A percentile compares a stretch with the other conserved stretches of the same genome.
phyloP scores from a whole-genome alignment of 2,888 invertebrate genomes.

The Gisinianus flammeolus region DNA sequence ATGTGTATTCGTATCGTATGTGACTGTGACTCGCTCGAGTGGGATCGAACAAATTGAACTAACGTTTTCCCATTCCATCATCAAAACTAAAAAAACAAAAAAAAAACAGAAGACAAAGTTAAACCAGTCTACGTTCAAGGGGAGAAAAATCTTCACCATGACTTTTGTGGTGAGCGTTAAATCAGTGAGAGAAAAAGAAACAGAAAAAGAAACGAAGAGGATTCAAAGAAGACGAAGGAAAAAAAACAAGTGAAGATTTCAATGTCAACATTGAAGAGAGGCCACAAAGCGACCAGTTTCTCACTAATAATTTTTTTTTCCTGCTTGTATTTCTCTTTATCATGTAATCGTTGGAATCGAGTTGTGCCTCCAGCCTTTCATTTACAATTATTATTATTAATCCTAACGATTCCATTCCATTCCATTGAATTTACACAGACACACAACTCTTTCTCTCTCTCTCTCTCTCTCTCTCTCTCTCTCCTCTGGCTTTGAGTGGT shows the following conservation, averaged over 20 bases:
- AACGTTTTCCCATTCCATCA: neutral
- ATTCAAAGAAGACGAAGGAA: neutral
- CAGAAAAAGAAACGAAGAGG: neutral
- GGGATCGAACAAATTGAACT: slow-evolving; percentile 25
- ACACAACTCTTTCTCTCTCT: slow-evolving; percentile 12
- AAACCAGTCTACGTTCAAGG: neutral
- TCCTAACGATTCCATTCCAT: slow-evolving; percentile 37
- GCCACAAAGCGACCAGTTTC: slow-evolving; percentile 33
- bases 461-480: too few relatives aligned
- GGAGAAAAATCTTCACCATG: neutral
- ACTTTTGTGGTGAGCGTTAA: slow-evolving; percentile 9
- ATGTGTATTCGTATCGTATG: neutral
- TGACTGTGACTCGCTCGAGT: too few relatives aligned
- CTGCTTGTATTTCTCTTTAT: neutral
- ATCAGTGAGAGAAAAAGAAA: neutral
- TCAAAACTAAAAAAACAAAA: neutral
- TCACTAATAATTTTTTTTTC: slow-evolving; percentile 22
- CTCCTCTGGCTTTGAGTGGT: slow-evolving; percentile 11
- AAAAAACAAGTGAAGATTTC: slow-evolving; percentile 32
- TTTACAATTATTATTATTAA: slow-evolving; percentile 42
- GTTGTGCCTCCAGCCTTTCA: slow-evolving; percentile 41
- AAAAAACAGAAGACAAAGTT: neutral
- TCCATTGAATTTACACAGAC: too few relatives aligned
- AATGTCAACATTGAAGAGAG: slow-evolving; percentile 30
- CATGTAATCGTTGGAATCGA: slow-evolving; percentile 23